A percentile compares a stretch with the other conserved stretches of the same genome.
Evolutionary conservation across 2,113 vertebrate genomes (phyloP).

Genomic region (Thunnus thynnus): DNA sequence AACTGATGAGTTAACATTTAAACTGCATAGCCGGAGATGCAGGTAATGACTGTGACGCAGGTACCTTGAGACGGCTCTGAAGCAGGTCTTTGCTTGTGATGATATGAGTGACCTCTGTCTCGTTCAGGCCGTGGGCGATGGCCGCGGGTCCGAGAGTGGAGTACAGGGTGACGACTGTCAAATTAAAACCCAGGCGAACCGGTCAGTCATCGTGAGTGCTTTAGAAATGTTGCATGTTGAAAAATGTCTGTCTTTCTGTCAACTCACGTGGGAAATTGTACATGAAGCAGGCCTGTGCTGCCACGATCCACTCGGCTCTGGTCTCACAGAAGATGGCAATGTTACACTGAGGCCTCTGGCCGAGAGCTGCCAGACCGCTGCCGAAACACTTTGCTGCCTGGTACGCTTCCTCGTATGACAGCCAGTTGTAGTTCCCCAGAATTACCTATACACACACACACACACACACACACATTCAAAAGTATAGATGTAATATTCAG

Average conservation of each 20-base stretch:
- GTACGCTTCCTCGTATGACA: constrained; percentile 92
- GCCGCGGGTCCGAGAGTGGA: constrained; percentile 93
- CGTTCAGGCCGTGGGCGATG: constrained; percentile 95
- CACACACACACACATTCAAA: background rate
- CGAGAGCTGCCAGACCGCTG: constrained; percentile 91
- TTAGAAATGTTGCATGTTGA: background rate
- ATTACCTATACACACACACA: constrained; percentile 87
- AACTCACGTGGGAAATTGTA: constrained; percentile 95
- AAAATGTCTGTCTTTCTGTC: background rate
- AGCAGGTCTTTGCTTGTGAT: constrained; percentile 97
- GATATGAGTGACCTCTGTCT: constrained; percentile 96
- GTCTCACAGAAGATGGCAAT: constrained; percentile 99
- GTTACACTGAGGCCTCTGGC: constrained; percentile 92
- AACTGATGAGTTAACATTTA: background rate
- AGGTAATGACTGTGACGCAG: background rate
- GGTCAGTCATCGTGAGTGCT: background rate
- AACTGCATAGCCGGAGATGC: background rate
- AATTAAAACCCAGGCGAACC: background rate
- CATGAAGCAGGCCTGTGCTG: constrained; percentile 97
- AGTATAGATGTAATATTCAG: background rate
- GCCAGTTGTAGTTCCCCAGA: constrained; percentile 95
- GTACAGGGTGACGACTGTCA: constrained; percentile 94
- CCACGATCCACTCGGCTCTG: constrained; percentile 94
- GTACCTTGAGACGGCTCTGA: constrained; percentile 94
- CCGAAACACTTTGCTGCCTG: constrained; percentile 90